Conservation (phyloP, 2,888 invertebrate genomes). For the Megalurothrips usitatus region DNA sequence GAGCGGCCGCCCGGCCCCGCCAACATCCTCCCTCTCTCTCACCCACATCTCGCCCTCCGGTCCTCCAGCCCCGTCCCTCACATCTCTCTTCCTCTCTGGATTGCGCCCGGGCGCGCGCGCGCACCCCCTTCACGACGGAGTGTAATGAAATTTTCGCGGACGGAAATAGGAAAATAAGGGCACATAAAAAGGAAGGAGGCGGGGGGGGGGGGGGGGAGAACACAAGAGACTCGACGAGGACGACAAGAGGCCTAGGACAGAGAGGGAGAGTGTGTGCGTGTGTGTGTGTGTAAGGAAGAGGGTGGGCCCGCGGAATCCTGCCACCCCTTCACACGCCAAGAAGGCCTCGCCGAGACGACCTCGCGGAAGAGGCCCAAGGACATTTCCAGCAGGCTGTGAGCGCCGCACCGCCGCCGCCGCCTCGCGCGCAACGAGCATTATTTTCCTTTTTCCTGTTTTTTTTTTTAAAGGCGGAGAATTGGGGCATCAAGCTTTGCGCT, state of each 20-base stretch:
- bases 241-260: background rate
- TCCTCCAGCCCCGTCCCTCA: no score
- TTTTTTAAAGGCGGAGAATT: background rate
- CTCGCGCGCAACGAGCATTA: background rate
- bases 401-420: background rate
- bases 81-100: background rate
- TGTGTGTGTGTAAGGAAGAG: no score
- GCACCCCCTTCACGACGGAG: constrained; percentile 14
- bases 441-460: background rate
- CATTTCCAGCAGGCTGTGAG: no score
- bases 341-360: no score
- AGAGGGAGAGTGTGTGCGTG: no score
- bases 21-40: background rate
- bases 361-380: no score
- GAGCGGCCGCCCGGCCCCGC: background rate
- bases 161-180: constrained; percentile 26
- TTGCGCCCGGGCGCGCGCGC: background rate
- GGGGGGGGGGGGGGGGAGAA: background rate
- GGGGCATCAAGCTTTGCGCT: no score
- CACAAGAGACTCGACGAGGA: background rate
- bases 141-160: constrained; percentile 25
- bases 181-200: background rate
- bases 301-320: no score
- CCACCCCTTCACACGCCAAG: no score
- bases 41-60: background rate